These are phyloP conservation scores for Acanthosoma haemorrhoidale DNA, from an alignment of 2,888 invertebrate species.

Conservation along the genomic window DNA sequence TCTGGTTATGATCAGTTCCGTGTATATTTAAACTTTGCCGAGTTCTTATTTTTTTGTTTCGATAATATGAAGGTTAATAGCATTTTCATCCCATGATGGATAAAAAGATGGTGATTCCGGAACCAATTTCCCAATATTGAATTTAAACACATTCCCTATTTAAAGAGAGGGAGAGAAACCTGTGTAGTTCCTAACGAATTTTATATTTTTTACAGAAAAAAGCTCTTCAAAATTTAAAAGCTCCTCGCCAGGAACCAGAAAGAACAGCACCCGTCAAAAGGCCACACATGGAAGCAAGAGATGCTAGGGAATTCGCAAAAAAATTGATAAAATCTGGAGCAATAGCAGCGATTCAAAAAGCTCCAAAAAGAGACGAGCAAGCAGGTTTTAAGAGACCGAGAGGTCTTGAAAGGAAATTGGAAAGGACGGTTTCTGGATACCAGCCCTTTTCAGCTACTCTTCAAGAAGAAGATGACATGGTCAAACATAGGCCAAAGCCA, in stretches of 20 bases:
- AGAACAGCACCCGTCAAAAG: slow-evolving; percentile 59
- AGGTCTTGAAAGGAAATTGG: slow-evolving; percentile 49
- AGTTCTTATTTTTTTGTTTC: not conserved
- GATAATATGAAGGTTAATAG: too few relatives aligned
- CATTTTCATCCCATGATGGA: too few relatives aligned
- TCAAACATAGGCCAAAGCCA: slow-evolving; percentile 45
- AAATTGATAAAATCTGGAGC: slow-evolving; percentile 92
- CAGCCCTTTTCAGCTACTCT: slow-evolving; percentile 87
- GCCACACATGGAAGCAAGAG: slow-evolving; percentile 81
- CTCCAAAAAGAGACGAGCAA: slow-evolving; percentile 79
- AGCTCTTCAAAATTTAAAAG: slow-evolving; percentile 68
- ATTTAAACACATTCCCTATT: too few relatives aligned
- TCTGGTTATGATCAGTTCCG: too few relatives aligned
- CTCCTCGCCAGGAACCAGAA: slow-evolving; percentile 86
- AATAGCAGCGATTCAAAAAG: slow-evolving; percentile 77
- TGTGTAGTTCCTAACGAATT: too few relatives aligned
- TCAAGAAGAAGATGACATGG: slow-evolving; percentile 59
- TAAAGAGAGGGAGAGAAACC: too few relatives aligned
- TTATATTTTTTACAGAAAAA: slow-evolving; percentile 58
- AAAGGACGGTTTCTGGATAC: slow-evolving; percentile 75
- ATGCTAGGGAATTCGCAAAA: slow-evolving; percentile 90
- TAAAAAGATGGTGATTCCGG: too few relatives aligned
- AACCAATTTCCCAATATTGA: too few relatives aligned
- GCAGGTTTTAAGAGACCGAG: slow-evolving; percentile 84
- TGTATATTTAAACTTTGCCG: not conserved